Evolutionary conservation across 2,888 invertebrate species (phyloP).

Genomic region (Eupithecia abbreviata): DNA sequence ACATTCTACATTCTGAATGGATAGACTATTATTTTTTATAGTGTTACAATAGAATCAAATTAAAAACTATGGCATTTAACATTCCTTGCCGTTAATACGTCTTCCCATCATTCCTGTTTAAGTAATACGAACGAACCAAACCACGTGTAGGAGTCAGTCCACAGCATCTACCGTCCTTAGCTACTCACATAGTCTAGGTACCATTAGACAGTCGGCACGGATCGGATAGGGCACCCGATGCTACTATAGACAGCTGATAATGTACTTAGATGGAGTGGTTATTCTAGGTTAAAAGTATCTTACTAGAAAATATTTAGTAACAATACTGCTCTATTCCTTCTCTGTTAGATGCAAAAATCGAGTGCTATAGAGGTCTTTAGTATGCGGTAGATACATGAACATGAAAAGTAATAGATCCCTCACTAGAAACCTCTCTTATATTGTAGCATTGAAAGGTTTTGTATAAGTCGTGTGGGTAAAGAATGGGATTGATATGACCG

Average conservation of each 20-base stretch:
- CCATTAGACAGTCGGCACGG: neutral
- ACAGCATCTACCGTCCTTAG: neutral
- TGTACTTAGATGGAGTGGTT: constrained; percentile 5
- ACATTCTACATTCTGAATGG: no score
- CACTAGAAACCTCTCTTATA: neutral
- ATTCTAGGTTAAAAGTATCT: neutral
- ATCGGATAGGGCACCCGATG: neutral
- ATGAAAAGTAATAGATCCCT: neutral
- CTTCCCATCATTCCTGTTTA: no score
- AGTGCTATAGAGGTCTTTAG: constrained; percentile 2
- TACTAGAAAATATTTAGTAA: constrained; percentile 3
- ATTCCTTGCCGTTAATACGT: no score
- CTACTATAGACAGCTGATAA: neutral
- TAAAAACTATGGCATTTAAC: no score
- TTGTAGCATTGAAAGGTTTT: neutral
- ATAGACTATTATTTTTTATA: no score
- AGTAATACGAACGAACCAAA: neutral
- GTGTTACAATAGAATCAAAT: no score
- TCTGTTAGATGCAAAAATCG: constrained; percentile 7
- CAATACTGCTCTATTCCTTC: constrained; percentile 1
- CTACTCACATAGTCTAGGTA: neutral
- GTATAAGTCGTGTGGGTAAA: neutral
- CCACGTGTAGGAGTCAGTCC: neutral
- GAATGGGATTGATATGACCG: neutral
- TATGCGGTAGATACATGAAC: neutral